A percentile compares a stretch with the other conserved stretches of the same genome.
These are phyloP conservation scores for Notothenia coriiceps DNA, from an alignment of 2,113 vertebrate species.

Conservation along the genomic window DNA sequence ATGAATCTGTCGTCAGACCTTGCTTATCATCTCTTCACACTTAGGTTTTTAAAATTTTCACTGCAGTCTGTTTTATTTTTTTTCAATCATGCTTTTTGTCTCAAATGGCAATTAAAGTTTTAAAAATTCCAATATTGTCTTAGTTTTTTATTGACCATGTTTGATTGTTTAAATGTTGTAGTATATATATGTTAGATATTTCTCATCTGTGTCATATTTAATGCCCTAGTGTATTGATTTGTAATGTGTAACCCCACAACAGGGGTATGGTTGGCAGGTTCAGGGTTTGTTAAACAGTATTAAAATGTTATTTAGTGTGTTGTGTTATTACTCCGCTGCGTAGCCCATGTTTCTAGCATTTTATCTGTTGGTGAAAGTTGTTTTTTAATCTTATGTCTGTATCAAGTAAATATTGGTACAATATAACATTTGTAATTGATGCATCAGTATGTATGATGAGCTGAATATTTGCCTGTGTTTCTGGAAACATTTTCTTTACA, in stretches of 20 bases:
- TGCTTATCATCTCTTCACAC: conserved; percentile 34
- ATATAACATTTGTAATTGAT: not conserved
- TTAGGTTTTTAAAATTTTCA: conserved; percentile 13
- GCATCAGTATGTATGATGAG: conserved; percentile 1
- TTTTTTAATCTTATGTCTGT: not conserved
- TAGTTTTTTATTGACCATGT: conserved; percentile 7
- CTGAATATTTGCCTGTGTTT: not conserved
- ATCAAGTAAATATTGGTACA: not conserved
- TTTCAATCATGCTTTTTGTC: conserved; percentile 58
- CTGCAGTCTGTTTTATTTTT: conserved; percentile 20
- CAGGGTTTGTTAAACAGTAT: not conserved
- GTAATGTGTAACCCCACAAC: not conserved
- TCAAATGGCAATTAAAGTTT: conserved; percentile 63
- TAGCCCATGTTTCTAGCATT: not conserved
- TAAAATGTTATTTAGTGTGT: not conserved
- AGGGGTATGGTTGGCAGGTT: not conserved
- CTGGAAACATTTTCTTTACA: conserved; percentile 39
- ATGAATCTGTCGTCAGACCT: conserved; percentile 27
- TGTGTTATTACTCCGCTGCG: not conserved
- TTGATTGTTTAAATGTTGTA: not conserved
- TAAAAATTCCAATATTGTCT: conserved; percentile 14
- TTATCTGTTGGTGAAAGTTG: not conserved
- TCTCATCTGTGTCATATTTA: not conserved
- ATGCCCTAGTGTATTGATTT: not conserved
- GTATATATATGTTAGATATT: not conserved